Evolutionary conservation across 1,140 invertebrate species (phyloP), one percentile per base, ranked within the genome.

Genomic region (Bursaphelenchus mucronatus): DNA sequence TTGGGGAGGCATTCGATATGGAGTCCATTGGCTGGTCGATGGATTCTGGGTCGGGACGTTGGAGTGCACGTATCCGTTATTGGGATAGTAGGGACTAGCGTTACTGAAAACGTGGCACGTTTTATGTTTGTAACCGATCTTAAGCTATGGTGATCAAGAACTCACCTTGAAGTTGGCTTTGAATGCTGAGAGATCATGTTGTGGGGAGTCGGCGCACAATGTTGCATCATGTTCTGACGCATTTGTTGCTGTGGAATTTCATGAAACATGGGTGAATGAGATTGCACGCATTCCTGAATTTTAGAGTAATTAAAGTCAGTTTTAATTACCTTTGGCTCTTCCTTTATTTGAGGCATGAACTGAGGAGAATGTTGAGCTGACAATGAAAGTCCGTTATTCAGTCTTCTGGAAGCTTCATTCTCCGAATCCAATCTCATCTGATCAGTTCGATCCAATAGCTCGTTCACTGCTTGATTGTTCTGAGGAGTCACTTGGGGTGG

Each of bases 401-500:
- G n/a, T 41, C 19, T 13, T 19, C 44, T 30, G 19, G 43, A 54
- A 15, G 58, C 51, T 53, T 65, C 68, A 45, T 67, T 21, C 10
- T 19, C 8, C 41, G 4, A 39, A 15, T 57, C 61, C 41, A 69
- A 53, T 11, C 63, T 39, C 55, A 63, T 55, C 40, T 75, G 59
- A 63, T 69, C 73, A 58, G 76, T 73, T 51, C 75, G 49, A 73
- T 80, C 61, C 43, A 74, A 66, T 71, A 45, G 43, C 49, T 78
- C 76, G 56, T 43, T 76, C n/a, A 73, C 69, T 30, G 30, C 30
- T 30, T 30, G 30, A 30, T 30, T 30, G 30, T 50, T 76, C 50
- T 21, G 43, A 58, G 63, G 15, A 40, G 64, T 10, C 61, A 66
- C 15, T 66, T 21, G 55, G 21, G 40, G 57, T 64, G 46, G 46